Evolutionary conservation across 2,113 vertebrate species (phyloP), one percentile per base, ranked within the genome.

Genomic region (Xenopus borealis): DNA sequence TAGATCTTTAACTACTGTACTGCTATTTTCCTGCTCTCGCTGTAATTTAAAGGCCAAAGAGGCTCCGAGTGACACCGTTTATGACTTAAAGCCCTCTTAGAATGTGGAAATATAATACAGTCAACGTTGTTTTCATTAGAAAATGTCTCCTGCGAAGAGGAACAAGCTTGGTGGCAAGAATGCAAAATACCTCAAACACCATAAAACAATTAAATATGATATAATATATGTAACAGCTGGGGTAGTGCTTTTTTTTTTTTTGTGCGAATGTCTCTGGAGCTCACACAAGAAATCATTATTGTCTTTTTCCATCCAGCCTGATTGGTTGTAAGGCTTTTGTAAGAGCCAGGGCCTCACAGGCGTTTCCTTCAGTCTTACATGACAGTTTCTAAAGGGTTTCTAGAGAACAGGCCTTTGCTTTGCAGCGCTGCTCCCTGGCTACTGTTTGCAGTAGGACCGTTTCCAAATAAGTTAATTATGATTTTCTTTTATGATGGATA

Each of bases 91-190:
- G 47, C 33, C 57, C 62, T 65, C 62, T 73, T 23, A 19, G 45
- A 66, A 74, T 74, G 64, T 59, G 66, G 73, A 68, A 76, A 76
- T 69, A 63, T 69, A 76, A 76, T 76, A 63, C 66, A 55, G 66
- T 40, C 17, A 69, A 76, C 30, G 14, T 55, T 76, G 66, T 76
- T 69, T 76, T 69, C 73, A 76, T 69, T 76, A 69, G 59, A 30
- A 75, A 69, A 76, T 76, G 58, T 76, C 73, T 69, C 73, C 73
- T 69, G 73, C 73, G 63, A 76, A 76, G 73, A 55, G 57, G 50
- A 74, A 57, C 73, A 44, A 63, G 66, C 73, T 63, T 76, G 58
- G 73, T 76, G 66, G 73, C 59, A 69, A 69, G 59, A 76, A 76
- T 69, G 66, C 19, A 30, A 76, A 69, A 70, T 70, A 59, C 68